These are phyloP conservation scores for Leptodactylus fallax DNA, from an alignment of 2,797 vertebrate genomes.

Conservation along the genomic window DNA sequence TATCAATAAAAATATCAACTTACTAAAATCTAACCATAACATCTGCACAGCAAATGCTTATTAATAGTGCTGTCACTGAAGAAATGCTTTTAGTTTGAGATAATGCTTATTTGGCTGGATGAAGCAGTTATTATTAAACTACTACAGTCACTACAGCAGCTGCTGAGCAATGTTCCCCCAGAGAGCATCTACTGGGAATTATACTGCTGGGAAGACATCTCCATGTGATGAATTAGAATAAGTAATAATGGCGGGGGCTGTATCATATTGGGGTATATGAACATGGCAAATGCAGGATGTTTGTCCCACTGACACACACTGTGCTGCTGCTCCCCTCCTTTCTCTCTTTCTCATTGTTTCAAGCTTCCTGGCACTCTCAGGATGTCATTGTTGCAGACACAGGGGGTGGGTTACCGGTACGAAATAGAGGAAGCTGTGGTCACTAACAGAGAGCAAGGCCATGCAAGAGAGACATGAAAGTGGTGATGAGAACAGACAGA, in stretches of 20 bases:
- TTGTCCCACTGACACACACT: constrained; percentile 17
- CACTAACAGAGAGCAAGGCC: constrained; percentile 43
- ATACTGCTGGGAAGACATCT: background rate
- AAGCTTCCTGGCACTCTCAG: constrained; percentile 54
- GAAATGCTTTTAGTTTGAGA: background rate
- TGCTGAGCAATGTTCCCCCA: background rate
- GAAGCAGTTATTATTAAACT: background rate
- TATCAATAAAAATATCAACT: background rate
- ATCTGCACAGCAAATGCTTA: too few relatives aligned
- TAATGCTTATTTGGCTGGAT: background rate
- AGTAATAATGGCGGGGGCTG: background rate
- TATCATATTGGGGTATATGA: background rate
- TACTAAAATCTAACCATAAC: background rate
- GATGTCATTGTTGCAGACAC: constrained; percentile 51
- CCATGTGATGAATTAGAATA: background rate
- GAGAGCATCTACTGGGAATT: background rate
- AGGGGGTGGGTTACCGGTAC: constrained; percentile 39
- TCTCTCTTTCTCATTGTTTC: constrained; percentile 49
- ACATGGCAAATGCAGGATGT: constrained; percentile 2
- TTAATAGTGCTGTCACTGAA: background rate
- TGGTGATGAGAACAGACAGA: constrained; percentile 32
- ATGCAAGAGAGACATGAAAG: constrained; percentile 37
- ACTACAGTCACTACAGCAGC: background rate
- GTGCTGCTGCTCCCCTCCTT: background rate
- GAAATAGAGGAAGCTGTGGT: constrained; percentile 59